Conservation (phyloP, 2,113 vertebrate genomes). For the Microtus montanus region DNA sequence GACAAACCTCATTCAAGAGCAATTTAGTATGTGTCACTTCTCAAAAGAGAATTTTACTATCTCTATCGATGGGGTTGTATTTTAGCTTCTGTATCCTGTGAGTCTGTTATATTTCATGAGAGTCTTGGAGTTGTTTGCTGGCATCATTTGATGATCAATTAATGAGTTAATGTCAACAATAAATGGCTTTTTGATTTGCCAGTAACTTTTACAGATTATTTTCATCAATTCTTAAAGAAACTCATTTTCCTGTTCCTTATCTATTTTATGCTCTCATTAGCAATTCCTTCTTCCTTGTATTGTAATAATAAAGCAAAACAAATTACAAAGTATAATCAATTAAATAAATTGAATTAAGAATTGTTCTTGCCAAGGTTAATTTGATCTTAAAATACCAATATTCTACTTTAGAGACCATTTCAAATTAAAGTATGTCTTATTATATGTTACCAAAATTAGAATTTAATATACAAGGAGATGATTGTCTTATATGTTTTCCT, state of each 20-base stretch:
- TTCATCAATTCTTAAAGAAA: not conserved
- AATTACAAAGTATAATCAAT: not conserved
- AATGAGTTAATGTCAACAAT: not conserved
- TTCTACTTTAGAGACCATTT: not conserved
- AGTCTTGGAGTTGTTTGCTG: not conserved
- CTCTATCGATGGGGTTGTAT: not conserved
- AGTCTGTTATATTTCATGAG: not conserved
- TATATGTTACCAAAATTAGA: not conserved
- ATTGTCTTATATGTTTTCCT: not conserved
- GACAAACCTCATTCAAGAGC: not conserved
- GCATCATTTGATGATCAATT: not conserved
- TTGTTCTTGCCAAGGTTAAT: not conserved
- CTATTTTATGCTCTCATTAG: slow-evolving; percentile 1
- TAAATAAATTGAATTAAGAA: not conserved
- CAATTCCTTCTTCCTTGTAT: not conserved
- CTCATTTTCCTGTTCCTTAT: not conserved
- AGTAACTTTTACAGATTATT: not conserved
- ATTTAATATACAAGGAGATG: not conserved
- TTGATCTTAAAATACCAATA: not conserved
- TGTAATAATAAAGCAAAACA: not conserved
- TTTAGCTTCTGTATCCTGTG: slow-evolving; percentile 4
- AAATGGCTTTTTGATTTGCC: not conserved
- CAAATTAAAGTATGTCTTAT: not conserved
- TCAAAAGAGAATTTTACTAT: not conserved
- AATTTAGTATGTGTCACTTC: not conserved